A percentile compares a stretch with the other conserved stretches of the same genome.
Evolutionary conservation across 2,797 vertebrate species (phyloP).

Genomic region (Philypnodon macrostomus): DNA sequence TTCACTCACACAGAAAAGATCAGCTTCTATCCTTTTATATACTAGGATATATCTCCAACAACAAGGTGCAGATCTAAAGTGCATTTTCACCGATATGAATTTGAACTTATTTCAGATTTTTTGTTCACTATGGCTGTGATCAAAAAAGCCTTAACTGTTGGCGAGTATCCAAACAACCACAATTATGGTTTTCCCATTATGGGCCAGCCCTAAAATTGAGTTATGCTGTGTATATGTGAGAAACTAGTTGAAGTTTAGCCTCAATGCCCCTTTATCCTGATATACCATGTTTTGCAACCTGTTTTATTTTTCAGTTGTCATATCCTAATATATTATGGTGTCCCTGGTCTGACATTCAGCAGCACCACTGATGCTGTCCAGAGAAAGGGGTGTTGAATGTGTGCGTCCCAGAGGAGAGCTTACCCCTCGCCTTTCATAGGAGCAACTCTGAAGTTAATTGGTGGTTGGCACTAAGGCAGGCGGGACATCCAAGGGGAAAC

Average conservation of each 20-base stretch:
- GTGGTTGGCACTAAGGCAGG: slow-evolving; percentile 48
- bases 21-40: too few species aligned
- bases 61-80: too few species aligned
- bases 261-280: too few species aligned
- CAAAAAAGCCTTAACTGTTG: too few species aligned
- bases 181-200: too few species aligned
- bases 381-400: slow-evolving; percentile 6
- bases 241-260: neutral
- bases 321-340: neutral
- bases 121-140: too few species aligned
- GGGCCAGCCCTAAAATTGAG: slow-evolving; percentile 7
- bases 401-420: slow-evolving; percentile 31
- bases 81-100: too few species aligned
- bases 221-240: neutral
- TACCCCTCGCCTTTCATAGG: slow-evolving; percentile 28
- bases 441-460: slow-evolving; percentile 51
- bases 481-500: slow-evolving; percentile 21
- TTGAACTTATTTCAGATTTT: too few species aligned
- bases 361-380: slow-evolving; percentile 11
- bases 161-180: too few species aligned
- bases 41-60: too few species aligned
- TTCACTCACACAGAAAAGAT: too few species aligned
- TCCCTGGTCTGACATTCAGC: slow-evolving; percentile 5
- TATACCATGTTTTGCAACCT: too few species aligned
- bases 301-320: slow-evolving; percentile 2